These are phyloP conservation scores for Ectobius pallidus DNA, from an alignment of 2,888 invertebrate species.

Conservation along the genomic window DNA sequence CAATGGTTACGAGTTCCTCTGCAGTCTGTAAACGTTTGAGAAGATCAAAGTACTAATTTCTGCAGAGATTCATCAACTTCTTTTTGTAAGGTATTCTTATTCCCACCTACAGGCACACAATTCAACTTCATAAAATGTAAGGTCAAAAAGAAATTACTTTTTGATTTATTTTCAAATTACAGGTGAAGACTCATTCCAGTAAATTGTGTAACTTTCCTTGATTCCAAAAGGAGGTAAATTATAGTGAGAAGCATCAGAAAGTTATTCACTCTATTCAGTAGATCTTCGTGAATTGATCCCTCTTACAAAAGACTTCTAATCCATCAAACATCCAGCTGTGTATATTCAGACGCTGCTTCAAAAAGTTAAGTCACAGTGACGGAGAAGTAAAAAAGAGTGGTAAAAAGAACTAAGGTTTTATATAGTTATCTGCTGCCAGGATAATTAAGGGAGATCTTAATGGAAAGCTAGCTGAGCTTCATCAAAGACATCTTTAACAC, in stretches of 20 bases:
- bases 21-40: too few species aligned
- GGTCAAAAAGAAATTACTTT: not conserved
- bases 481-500: slow-evolving; percentile 8
- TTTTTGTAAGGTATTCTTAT: too few species aligned
- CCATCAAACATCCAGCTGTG: slow-evolving; percentile 18
- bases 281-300: not conserved
- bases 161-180: slow-evolving; percentile 8
- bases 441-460: slow-evolving; percentile 16
- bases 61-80: too few species aligned
- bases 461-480: slow-evolving; percentile 3
- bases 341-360: slow-evolving; percentile 7
- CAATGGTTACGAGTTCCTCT: too few species aligned
- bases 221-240: not conserved
- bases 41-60: too few species aligned
- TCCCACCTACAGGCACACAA: too few species aligned
- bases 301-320: slow-evolving; percentile 24
- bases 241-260: not conserved
- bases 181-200: not conserved
- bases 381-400: too few species aligned
- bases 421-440: not conserved
- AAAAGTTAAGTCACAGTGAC: not conserved
- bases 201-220: not conserved
- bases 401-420: not conserved
- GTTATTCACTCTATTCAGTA: not conserved
- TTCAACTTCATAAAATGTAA: too few species aligned